phyloP scores from a whole-genome alignment of 2,113 vertebrate species.

The Tragelaphus imberbis region DNA sequence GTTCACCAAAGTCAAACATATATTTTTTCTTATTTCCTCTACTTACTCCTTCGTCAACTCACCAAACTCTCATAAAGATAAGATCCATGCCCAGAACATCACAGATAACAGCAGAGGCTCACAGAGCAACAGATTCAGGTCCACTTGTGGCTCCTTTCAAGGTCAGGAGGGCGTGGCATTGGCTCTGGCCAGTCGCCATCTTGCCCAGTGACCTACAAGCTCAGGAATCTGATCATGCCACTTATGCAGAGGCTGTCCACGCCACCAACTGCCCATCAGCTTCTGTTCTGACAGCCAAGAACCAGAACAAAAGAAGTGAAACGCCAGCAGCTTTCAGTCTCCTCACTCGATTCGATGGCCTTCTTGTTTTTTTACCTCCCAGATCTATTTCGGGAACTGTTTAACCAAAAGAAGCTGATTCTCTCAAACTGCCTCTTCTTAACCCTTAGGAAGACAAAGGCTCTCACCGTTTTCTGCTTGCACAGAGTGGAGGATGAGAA shows the following conservation, averaged over 20 bases:
- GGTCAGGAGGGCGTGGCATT: neutral
- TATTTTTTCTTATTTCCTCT: constrained; percentile 1
- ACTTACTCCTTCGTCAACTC: neutral
- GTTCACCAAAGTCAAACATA: neutral
- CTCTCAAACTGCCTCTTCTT: neutral
- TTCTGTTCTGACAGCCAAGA: constrained; percentile 34
- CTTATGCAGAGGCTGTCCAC: neutral
- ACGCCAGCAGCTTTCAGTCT: constrained; percentile 33
- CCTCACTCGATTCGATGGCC: neutral
- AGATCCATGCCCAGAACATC: neutral
- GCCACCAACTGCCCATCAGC: constrained; percentile 17
- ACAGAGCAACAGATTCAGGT: neutral
- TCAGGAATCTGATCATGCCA: constrained; percentile 61
- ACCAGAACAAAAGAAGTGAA: constrained; percentile 49
- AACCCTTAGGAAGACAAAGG: neutral
- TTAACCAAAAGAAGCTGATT: neutral
- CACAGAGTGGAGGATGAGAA: neutral
- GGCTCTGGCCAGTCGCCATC: constrained; percentile 35
- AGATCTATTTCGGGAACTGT: neutral
- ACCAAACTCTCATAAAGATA: neutral
- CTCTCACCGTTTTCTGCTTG: neutral
- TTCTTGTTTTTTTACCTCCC: constrained; percentile 23
- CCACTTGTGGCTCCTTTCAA: neutral
- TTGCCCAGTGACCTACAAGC: constrained; percentile 42
- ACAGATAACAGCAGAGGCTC: neutral